phyloP scores from a whole-genome alignment of 92 coral and sea anemone genomes.

The Epizoanthus fatuus region DNA sequence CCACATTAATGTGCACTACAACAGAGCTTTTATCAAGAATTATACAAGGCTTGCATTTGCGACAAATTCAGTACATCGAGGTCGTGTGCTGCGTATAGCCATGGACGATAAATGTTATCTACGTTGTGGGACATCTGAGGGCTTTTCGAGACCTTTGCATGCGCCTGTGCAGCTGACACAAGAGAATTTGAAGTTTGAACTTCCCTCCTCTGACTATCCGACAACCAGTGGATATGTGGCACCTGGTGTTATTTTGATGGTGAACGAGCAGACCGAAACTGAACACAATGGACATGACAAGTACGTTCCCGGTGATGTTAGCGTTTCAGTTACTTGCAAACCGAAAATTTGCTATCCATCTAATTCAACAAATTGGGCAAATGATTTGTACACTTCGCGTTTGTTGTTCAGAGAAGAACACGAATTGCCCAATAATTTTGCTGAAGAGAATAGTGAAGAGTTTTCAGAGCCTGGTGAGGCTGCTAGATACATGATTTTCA shows the following conservation, averaged over 20 bases:
- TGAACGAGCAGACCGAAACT: constrained; percentile 11
- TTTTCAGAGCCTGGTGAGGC: constrained; percentile 9
- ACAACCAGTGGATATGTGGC: constrained; percentile 9
- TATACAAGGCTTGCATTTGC: constrained; percentile 32
- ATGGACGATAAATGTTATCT: constrained; percentile 30
- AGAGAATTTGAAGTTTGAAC: constrained; percentile 21
- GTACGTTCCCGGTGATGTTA: background rate
- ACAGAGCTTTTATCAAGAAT: constrained; percentile 29
- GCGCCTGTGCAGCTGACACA: constrained; percentile 27
- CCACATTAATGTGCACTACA: constrained; percentile 34
- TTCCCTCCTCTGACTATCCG: constrained; percentile 38
- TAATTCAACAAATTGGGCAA: constrained; percentile 43
- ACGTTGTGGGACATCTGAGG: constrained; percentile 42
- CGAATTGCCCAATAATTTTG: constrained; percentile 22
- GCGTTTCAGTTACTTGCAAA: constrained; percentile 38
- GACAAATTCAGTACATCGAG: background rate
- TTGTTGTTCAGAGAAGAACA: constrained; percentile 36
- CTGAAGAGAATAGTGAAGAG: constrained; percentile 29
- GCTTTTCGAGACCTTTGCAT: constrained; percentile 38
- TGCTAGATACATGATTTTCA: constrained; percentile 17
- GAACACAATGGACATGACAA: constrained; percentile 2
- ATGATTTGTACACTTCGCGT: constrained; percentile 35
- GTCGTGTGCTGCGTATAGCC: constrained; percentile 18
- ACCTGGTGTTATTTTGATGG: constrained; percentile 35
- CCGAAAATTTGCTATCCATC: constrained; percentile 36